Base-by-base conservation (phyloP, 2,113 vertebrate genomes). In the Gymnocephalus cernua region DNA sequence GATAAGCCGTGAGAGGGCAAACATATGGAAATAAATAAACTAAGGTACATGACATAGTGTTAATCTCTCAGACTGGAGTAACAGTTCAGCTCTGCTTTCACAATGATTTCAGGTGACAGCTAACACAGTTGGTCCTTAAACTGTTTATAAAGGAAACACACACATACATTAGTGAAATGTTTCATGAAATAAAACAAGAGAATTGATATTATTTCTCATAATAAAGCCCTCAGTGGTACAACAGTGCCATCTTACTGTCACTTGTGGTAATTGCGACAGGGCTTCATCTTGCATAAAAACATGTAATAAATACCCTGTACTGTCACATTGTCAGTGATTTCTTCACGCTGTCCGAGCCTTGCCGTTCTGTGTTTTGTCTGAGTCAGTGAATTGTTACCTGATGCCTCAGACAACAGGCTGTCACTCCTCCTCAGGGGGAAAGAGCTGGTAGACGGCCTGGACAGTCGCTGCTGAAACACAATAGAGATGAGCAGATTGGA, bases 381-480 rank as follows among this genome's bases (percentile, higher is more conserved):
- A 73, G 58, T 79, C 51, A n/a, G 62, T 81, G 77, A 69, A 50
- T n/a, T 25, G 57, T 91, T 96, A 99, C 98, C 98, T 95, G 98
- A 97, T 76, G 93, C 94, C 87, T 96, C 96, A 62, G 97, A 97
- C 77, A 93, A 80, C 77, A 96, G 44, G 6, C 95, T 97, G 91
- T 96, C 96, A 4, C 94, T 95, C 41, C 96, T 96, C 86, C 74
- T 95, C 93, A 98, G 95, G 92, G 95, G 93, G 92, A 96, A 96
- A 35, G 94, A 65, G 59, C 86, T 92, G 47, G 91, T 88, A 41
- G 93, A 77, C 15, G 74, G 93, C 64, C 88, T 82, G 65, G 83
- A 89, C 74, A 91, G 61, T 68, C 89, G 91, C 90, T 87, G 76
- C 98, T 98, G 88, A 79, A 96, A 93, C 75, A 6, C 63, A 77